Percentiles rank a stretch among this genome's conserved stretches.
Conservation (phyloP, 1,140 invertebrate genomes). For the Drosophila sulfurigaster region DNA sequence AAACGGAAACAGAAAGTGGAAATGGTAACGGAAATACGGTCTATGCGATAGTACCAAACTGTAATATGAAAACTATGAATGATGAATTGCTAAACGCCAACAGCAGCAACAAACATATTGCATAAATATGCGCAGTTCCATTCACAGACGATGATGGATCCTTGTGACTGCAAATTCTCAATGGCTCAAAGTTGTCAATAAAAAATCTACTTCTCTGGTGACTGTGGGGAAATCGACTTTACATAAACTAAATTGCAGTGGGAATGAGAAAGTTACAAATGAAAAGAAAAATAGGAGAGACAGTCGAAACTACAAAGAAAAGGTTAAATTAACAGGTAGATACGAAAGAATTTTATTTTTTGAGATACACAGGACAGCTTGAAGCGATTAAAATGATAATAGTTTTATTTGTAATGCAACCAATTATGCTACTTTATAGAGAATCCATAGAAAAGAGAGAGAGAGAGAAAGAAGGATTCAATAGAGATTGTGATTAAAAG, state of each 20-base stretch:
- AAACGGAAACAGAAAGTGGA: constrained; percentile 19
- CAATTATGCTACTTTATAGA: too few species aligned
- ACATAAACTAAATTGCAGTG: constrained; percentile 23
- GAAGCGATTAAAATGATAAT: too few species aligned
- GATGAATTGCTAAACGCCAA: constrained; percentile 30
- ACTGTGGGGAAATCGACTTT: constrained; percentile 21
- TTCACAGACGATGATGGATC: constrained; percentile 9
- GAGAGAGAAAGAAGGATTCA: too few species aligned
- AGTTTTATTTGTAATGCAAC: too few species aligned
- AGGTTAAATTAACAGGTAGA: not conserved
- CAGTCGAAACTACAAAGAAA: not conserved
- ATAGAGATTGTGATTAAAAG: too few species aligned
- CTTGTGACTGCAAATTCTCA: not conserved
- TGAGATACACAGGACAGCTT: too few species aligned
- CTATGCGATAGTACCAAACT: constrained; percentile 19
- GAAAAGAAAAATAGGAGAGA: not conserved
- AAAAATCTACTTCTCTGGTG: constrained; percentile 18
- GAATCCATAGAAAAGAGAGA: too few species aligned
- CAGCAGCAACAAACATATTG: constrained; percentile 11
- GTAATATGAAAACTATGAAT: constrained; percentile 43
- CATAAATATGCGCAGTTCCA: constrained; percentile 5
- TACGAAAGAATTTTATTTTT: too few species aligned
- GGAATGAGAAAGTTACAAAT: not conserved
- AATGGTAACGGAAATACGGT: constrained; percentile 39
- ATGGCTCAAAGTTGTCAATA: constrained; percentile 8